phyloP scores from a whole-genome alignment of 2,113 vertebrate genomes.

The Coptodon bakossiorum region DNA sequence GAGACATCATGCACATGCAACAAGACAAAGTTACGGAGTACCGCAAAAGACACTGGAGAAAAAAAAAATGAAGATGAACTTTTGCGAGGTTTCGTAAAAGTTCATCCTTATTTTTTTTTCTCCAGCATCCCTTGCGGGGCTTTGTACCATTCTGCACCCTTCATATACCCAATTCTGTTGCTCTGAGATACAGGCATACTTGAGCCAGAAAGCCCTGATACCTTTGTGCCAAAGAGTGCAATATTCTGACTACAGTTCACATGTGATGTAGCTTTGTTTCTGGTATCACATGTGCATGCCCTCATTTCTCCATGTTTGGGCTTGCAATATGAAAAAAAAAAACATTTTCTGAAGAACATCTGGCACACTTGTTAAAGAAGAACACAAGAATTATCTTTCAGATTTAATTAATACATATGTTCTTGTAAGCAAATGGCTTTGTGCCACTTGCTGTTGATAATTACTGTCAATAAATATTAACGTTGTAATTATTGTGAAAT shows the following conservation, averaged over 20 bases:
- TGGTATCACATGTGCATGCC: neutral
- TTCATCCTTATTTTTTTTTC: neutral
- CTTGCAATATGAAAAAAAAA: neutral
- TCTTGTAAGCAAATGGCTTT: neutral
- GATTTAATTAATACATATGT: neutral
- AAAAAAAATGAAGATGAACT: neutral
- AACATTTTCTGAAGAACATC: neutral
- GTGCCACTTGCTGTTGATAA: neutral
- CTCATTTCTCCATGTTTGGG: neutral
- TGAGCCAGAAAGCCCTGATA: neutral
- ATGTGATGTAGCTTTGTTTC: neutral
- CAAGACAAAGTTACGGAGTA: neutral
- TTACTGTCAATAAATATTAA: neutral
- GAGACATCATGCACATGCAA: neutral
- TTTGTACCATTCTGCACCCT: neutral
- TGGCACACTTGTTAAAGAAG: neutral
- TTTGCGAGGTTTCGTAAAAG: neutral
- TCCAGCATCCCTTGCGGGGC: fast-evolving
- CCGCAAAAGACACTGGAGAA: neutral
- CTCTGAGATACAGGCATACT: neutral
- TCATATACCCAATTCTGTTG: neutral
- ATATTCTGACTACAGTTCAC: neutral
- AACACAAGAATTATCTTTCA: neutral
- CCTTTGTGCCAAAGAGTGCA: neutral
- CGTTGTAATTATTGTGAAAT: neutral